Evolutionary conservation across 1,140 invertebrate species (phyloP), one percentile per base, ranked within the genome.

Genomic region (Solenopsis invicta): DNA sequence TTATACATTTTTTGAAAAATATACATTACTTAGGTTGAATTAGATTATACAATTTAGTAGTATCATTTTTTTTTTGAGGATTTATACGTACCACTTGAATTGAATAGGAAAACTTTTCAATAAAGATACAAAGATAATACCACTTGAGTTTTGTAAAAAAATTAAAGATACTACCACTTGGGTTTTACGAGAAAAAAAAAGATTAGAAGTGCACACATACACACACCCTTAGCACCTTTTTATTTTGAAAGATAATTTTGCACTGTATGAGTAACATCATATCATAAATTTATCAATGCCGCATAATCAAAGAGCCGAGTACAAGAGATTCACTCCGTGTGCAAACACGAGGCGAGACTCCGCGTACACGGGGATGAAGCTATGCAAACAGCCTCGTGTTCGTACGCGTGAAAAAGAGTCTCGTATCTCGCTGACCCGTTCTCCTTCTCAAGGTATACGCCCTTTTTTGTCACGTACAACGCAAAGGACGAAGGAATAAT

Each of bases 371-470:
- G 37, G 48, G 41, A 18, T 50, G 67, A 18, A 62, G 72, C 56
- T 87, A 56, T 59, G 54, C 86, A 90, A 90, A 90, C 88, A 90
- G 37, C 74, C 52, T 64, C 5, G 72, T 45, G 56, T 29, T 74
- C 29, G 34, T 45, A 34, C 37, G 37, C 72, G 72, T 54, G 24
- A 54, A 74, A 69, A 21, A 18, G 54, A 18, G 21, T 5, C 34
- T 89, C 76, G 34, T 76, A 72, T 90, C 75, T 48, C 72, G 85
- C 85, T 89, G 88, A 84, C 88, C 72, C 12, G 77, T 41, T 61
- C 45, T 76, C 69, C 72, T 87, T 54, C n/a, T 76, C n/a, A 12
- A 34, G 48, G 12, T 29, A 29, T 37, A 45, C 48, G 2, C 29
- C 50, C 45, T 64, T 56, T 56, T n/a, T 56, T n/a, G 18, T 18